Conservation (phyloP, 2,888 invertebrate species). For the Athripsodes cinereus region DNA sequence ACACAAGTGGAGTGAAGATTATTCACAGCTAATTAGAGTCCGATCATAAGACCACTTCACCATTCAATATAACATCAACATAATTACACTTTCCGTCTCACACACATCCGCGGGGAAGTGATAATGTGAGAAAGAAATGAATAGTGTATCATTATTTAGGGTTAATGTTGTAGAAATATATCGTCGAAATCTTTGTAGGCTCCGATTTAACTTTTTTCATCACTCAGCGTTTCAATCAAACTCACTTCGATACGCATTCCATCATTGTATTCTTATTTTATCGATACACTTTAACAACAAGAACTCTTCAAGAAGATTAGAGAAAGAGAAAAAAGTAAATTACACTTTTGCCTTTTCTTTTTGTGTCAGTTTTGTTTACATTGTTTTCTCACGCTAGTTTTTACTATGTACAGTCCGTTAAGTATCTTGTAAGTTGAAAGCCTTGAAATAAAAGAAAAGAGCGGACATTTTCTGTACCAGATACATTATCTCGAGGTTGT, state of each 20-base stretch:
- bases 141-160: background rate
- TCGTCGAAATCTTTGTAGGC: background rate
- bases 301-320: slow-evolving; percentile 5
- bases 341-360: background rate
- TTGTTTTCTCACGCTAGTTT: too few species aligned
- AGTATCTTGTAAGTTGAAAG: too few species aligned
- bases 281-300: background rate
- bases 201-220: slow-evolving; percentile 6
- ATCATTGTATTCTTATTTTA: slow-evolving; percentile 19
- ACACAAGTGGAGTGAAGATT: too few species aligned
- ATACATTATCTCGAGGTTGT: too few species aligned
- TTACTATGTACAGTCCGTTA: too few species aligned
- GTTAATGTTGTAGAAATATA: background rate
- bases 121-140: background rate
- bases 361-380: too few species aligned
- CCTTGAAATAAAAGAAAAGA: too few species aligned
- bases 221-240: slow-evolving; percentile 20
- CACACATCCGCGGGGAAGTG: background rate
- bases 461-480: too few species aligned
- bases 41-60: background rate
- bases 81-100: background rate
- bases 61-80: background rate
- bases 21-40: background rate
- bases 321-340: slow-evolving; percentile 11
- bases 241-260: slow-evolving; percentile 27